Evolutionary conservation across 2,888 invertebrate genomes (phyloP).

Genomic region (Nezara viridula): DNA sequence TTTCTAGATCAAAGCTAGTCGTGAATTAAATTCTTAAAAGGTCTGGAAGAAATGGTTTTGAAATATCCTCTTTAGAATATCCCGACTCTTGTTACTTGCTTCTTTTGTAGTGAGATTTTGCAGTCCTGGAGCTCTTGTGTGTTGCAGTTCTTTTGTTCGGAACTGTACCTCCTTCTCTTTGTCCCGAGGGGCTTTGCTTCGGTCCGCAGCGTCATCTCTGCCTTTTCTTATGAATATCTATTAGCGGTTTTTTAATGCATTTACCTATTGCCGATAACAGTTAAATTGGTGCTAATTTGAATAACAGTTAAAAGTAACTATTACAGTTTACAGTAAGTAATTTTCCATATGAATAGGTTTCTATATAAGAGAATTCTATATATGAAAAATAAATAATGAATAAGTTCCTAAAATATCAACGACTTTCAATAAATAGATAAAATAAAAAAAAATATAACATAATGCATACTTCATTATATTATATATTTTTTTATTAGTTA

Average conservation of each 20-base stretch:
- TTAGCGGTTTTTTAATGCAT: background rate
- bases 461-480: too few species aligned
- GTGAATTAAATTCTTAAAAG: background rate
- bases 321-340: background rate
- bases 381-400: too few species aligned
- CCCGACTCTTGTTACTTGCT: background rate
- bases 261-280: background rate
- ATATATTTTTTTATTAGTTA: too few species aligned
- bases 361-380: too few species aligned
- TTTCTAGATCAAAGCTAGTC: background rate
- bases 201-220: background rate
- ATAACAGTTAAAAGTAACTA: background rate
- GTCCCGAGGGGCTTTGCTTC: background rate
- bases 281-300: background rate
- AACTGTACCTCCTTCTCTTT: background rate
- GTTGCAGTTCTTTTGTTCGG: background rate
- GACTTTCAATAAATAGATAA: too few species aligned
- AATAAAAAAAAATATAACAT: too few species aligned
- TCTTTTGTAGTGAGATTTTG: background rate
- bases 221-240: background rate
- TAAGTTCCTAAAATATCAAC: too few species aligned
- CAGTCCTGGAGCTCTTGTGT: background rate
- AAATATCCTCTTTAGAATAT: slow-evolving; percentile 13
- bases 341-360: too few species aligned
- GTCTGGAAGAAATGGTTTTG: background rate